Percentiles rank a stretch among this genome's conserved stretches.
Evolutionary conservation across 2,113 vertebrate species (phyloP).

Genomic region (Pelvicachromis taeniatus): DNA sequence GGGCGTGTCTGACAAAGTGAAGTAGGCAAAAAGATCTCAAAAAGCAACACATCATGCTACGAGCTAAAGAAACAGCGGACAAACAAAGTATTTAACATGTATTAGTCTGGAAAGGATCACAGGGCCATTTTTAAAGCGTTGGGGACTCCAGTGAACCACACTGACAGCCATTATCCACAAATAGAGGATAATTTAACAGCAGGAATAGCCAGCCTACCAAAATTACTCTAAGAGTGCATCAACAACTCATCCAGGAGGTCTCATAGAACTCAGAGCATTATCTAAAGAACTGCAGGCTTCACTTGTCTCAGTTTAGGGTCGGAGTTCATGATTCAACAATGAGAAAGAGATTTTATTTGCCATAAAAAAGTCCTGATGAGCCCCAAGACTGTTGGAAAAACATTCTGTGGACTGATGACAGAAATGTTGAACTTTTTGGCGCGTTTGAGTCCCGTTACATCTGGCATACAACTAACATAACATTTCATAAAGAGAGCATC

Average conservation of each 20-base stretch:
- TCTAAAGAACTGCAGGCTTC: not conserved
- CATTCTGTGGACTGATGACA: not conserved
- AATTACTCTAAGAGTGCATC: not conserved
- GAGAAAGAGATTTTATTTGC: not conserved
- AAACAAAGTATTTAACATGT: not conserved
- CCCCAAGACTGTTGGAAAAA: not conserved
- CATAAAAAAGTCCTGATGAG: not conserved
- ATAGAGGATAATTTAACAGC: not conserved
- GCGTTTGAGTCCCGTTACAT: not conserved
- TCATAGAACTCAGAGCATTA: not conserved
- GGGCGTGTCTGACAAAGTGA: not conserved
- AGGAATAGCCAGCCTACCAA: not conserved
- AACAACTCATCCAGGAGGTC: not conserved
- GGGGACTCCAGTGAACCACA: not conserved
- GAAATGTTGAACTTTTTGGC: not conserved
- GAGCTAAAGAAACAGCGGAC: not conserved
- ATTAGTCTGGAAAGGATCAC: not conserved
- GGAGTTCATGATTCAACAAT: not conserved
- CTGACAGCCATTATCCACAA: not conserved
- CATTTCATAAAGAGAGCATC: not conserved
- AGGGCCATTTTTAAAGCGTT: not conserved
- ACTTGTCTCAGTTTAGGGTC: not conserved
- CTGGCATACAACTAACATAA: not conserved
- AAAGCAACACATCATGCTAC: not conserved
- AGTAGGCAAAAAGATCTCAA: not conserved